These are phyloP conservation scores for Bergia puertoricense DNA, from an alignment of 92 coral and sea anemone genomes.

Conservation along the genomic window DNA sequence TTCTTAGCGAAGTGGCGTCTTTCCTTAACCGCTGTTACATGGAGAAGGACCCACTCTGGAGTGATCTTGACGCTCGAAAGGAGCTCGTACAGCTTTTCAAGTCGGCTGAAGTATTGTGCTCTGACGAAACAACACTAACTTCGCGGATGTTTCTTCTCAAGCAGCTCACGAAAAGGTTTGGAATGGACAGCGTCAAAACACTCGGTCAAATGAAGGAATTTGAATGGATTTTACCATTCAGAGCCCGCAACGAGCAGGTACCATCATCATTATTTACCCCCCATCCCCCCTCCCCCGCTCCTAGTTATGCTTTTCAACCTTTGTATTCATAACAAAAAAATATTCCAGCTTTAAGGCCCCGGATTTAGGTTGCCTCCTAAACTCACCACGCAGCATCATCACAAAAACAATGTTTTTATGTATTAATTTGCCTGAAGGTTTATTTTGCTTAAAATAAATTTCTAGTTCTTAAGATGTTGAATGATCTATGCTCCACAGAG, in stretches of 20 bases:
- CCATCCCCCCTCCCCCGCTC: too few relatives aligned
- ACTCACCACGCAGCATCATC: too few relatives aligned
- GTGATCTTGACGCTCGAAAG: constrained; percentile 30
- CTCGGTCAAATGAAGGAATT: constrained; percentile 43
- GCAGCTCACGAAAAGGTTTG: constrained; percentile 70
- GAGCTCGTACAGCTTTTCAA: constrained; percentile 45
- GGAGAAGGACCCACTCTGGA: constrained; percentile 45
- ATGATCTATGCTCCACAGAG: too few relatives aligned
- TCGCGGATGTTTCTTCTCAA: constrained; percentile 68
- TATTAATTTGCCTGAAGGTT: too few relatives aligned
- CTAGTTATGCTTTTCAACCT: not conserved
- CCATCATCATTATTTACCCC: not conserved
- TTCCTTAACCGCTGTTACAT: constrained; percentile 52
- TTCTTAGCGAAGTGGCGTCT: constrained; percentile 53
- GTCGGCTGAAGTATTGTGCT: constrained; percentile 49
- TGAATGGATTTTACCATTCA: constrained; percentile 73
- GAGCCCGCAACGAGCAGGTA: constrained; percentile 21
- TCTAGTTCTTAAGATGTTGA: too few relatives aligned
- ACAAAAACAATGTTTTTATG: too few relatives aligned
- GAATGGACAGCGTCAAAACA: constrained; percentile 58
- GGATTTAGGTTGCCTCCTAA: too few relatives aligned
- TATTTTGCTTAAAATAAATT: too few relatives aligned
- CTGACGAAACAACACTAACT: constrained; percentile 35
- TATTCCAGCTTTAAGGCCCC: too few relatives aligned
- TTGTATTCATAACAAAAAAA: too few relatives aligned